A percentile compares a stretch with the other conserved stretches of the same genome.
These are phyloP conservation scores for Agrochola lychnidis DNA, from an alignment of 2,888 invertebrate genomes.

Conservation along the genomic window DNA sequence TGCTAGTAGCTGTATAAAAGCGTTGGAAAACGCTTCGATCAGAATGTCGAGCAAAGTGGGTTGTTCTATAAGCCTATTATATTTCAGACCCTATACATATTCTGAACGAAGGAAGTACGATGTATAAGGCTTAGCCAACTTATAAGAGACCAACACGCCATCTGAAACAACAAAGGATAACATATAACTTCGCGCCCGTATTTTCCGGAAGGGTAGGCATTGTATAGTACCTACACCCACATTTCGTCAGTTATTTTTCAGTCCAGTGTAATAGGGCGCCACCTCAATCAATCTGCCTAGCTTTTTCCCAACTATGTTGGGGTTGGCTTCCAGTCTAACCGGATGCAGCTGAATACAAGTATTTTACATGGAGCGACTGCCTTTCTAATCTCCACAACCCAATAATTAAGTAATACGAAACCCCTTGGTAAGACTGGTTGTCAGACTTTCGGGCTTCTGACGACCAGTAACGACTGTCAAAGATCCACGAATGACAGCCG, in stretches of 20 bases:
- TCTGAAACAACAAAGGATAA: conserved; percentile 44
- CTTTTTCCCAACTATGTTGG: too few species aligned
- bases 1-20: neutral
- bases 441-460: too few species aligned
- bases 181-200: neutral
- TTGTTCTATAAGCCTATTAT: conserved; percentile 34
- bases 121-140: conserved; percentile 16
- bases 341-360: too few species aligned
- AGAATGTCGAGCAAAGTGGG: conserved; percentile 8
- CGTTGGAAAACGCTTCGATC: neutral
- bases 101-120: conserved; percentile 1
- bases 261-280: neutral
- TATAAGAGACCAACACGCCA: conserved; percentile 12
- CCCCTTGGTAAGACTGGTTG: too few species aligned
- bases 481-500: too few species aligned
- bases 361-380: too few species aligned
- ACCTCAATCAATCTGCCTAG: too few species aligned
- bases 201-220: neutral
- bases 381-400: too few species aligned
- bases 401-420: too few species aligned
- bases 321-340: too few species aligned
- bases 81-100: conserved; percentile 31
- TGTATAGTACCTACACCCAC: neutral
- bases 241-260: neutral
- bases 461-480: too few species aligned